Percentiles rank a stretch among this genome's conserved stretches.
Conservation (phyloP, 2,797 vertebrate genomes). For the Enteromius mattozi region DNA sequence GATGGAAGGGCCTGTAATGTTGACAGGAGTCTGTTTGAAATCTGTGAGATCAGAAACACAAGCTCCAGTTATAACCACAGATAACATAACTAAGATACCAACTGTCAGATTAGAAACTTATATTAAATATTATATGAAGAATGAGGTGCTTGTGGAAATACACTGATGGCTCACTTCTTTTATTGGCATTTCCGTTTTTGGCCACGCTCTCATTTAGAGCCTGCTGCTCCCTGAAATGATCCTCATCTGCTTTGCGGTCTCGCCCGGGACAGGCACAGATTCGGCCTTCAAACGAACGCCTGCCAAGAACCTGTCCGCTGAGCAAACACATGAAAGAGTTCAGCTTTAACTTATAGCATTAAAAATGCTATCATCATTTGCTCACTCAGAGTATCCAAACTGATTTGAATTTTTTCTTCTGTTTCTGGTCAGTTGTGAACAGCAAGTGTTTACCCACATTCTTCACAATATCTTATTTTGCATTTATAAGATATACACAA, state of each 20-base stretch:
- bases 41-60: slow-evolving; percentile 71
- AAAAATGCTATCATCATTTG: not conserved
- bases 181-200: slow-evolving; percentile 87
- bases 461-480: not conserved
- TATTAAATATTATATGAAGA: not conserved
- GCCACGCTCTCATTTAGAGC: slow-evolving; percentile 87
- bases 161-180: slow-evolving; percentile 85
- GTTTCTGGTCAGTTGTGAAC: not conserved
- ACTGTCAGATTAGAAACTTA: not conserved
- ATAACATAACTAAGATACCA: not conserved
- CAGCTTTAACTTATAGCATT: not conserved
- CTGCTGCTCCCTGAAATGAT: slow-evolving; percentile 95
- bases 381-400: not conserved
- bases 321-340: not conserved
- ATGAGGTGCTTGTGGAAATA: not conserved
- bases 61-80: not conserved
- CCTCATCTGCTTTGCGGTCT: slow-evolving; percentile 95
- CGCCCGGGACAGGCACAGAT: slow-evolving; percentile 97
- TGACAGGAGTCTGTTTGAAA: slow-evolving; percentile 92
- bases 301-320: slow-evolving; percentile 95
- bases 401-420: not conserved
- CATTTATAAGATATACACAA: not conserved
- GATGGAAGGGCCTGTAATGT: slow-evolving; percentile 83
- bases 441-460: not conserved
- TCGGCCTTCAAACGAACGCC: slow-evolving; percentile 94